Percentiles rank a stretch among this genome's conserved stretches.
Conservation (phyloP, 2,888 invertebrate species). For the Tetramorium bicarinatum region DNA sequence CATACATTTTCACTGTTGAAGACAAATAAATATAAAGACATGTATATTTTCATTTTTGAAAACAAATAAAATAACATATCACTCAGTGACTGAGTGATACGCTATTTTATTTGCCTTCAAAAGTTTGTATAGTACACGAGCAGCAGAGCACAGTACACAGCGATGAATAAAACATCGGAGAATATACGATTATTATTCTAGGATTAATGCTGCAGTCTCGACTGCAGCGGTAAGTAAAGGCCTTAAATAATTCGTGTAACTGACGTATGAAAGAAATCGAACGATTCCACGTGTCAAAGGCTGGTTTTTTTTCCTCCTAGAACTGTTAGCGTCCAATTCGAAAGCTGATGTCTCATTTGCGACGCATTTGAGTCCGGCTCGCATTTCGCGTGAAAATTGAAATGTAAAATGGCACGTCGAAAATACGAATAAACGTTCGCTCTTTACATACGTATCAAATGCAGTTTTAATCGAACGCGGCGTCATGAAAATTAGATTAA, state of each 20-base stretch:
- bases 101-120: neutral
- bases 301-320: neutral
- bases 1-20: neutral
- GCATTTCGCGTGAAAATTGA: constrained; percentile 24
- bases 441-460: constrained; percentile 18
- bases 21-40: no score
- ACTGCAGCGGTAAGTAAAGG: neutral
- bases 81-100: neutral
- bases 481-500: constrained; percentile 46
- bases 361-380: neutral
- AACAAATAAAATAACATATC: no score
- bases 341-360: constrained; percentile 13
- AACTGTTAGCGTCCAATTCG: neutral
- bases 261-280: neutral
- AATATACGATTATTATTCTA: neutral
- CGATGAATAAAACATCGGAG: constrained; percentile 3
- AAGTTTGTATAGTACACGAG: neutral
- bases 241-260: constrained; percentile 16
- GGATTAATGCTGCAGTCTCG: constrained; percentile 13
- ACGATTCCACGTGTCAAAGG: neutral
- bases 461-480: constrained; percentile 31
- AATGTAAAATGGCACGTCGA: constrained; percentile 33
- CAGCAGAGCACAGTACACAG: neutral
- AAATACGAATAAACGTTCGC: constrained; percentile 20
- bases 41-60: neutral